These are phyloP conservation scores for Holothuria scabra DNA, from an alignment of 53 echinoderm and acorn worm species.

Conservation along the genomic window DNA sequence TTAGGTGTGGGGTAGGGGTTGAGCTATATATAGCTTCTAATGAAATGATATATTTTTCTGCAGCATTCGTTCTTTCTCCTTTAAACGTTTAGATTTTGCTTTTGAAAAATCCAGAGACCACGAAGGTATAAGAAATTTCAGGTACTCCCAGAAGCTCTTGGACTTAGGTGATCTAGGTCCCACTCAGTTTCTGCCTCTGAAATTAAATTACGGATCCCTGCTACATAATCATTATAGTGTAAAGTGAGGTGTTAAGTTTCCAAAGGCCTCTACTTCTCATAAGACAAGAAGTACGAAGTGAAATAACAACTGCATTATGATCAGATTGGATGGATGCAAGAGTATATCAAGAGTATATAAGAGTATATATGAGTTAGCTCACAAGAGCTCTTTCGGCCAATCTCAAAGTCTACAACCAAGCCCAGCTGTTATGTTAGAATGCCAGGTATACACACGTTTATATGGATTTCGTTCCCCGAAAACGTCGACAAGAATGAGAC, in stretches of 20 bases:
- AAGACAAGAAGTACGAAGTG: background rate
- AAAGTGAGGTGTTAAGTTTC: constrained; percentile 13
- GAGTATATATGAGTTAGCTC: background rate
- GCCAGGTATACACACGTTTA: background rate
- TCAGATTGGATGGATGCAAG: constrained; percentile 1
- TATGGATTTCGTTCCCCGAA: background rate
- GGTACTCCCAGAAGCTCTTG: background rate
- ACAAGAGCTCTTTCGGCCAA: background rate
- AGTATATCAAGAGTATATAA: background rate
- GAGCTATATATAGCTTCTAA: background rate
- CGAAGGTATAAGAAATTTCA: background rate
- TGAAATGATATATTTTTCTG: background rate
- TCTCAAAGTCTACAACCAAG: background rate
- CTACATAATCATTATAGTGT: background rate
- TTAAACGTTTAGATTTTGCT: background rate
- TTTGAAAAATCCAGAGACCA: background rate
- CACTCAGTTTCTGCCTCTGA: no score
- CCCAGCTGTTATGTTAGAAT: background rate
- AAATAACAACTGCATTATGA: constrained; percentile 18
- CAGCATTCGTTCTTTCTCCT: background rate
- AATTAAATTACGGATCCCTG: constrained; percentile 4
- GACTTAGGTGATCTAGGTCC: background rate
- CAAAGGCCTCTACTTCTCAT: constrained; percentile 4
- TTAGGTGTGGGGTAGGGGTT: background rate
- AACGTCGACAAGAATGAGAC: background rate